Conservation (phyloP, 2,113 vertebrate genomes). For the Gambusia affinis region DNA sequence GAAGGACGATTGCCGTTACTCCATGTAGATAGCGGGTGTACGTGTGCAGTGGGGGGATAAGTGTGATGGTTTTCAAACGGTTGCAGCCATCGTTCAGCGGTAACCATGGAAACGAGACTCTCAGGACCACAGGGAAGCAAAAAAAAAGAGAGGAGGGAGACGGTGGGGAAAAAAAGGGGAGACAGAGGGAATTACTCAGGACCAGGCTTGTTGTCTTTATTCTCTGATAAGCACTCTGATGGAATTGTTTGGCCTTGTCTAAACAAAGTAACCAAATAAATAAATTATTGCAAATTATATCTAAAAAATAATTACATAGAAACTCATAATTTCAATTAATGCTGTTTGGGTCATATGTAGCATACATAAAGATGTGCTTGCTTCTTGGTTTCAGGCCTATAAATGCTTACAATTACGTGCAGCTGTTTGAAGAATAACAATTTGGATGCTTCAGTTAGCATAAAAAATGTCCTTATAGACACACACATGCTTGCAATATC, state of each 20-base stretch:
- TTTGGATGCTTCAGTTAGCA: slow-evolving; percentile 32
- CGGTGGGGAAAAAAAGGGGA: slow-evolving; percentile 2
- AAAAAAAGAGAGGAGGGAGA: slow-evolving; percentile 11
- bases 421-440: not conserved
- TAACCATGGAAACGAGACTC: slow-evolving; percentile 73
- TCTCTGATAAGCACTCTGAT: slow-evolving; percentile 44
- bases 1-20: slow-evolving; percentile 58
- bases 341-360: not conserved
- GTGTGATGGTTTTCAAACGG: slow-evolving; percentile 49
- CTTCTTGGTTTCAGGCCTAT: not conserved
- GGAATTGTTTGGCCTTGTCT: slow-evolving; percentile 7
- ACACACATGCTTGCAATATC: slow-evolving; percentile 20
- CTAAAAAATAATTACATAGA: not conserved
- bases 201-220: slow-evolving; percentile 33
- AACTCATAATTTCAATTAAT: not conserved
- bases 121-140: slow-evolving; percentile 60
- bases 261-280: slow-evolving; percentile 1
- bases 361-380: not conserved
- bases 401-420: slow-evolving; percentile 10
- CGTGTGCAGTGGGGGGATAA: slow-evolving; percentile 1
- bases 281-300: not conserved
- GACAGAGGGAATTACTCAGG: slow-evolving; percentile 31
- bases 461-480: slow-evolving; percentile 12
- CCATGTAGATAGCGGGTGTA: slow-evolving; percentile 49
- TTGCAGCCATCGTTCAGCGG: slow-evolving; percentile 56